Evolutionary conservation across 2,888 invertebrate genomes (phyloP).

Genomic region (Prostheceraeus crozeri): DNA sequence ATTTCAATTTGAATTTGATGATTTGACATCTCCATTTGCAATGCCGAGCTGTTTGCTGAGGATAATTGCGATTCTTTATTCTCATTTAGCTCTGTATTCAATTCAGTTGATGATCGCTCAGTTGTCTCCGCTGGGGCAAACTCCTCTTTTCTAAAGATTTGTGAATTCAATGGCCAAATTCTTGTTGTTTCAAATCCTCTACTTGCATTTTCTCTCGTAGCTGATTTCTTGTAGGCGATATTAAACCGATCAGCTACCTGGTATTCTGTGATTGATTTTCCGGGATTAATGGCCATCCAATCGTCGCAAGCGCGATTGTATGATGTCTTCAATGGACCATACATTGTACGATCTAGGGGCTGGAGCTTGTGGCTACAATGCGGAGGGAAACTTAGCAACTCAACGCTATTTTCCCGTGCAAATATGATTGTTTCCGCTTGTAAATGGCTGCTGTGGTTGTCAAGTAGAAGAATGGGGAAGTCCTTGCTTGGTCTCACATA

Average conservation of each 20-base stretch:
- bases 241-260: constrained; percentile 35
- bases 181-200: constrained; percentile 3
- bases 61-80: no score
- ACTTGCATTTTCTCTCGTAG: background rate
- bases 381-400: constrained; percentile 16
- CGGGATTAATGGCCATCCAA: constrained; percentile 47
- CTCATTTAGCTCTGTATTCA: no score
- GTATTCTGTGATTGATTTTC: constrained; percentile 48
- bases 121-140: constrained; percentile 29
- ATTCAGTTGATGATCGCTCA: no score
- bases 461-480: constrained; percentile 5
- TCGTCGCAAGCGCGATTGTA: constrained; percentile 47
- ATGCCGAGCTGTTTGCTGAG: no score
- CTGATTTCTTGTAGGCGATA: constrained; percentile 25
- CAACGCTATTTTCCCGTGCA: background rate
- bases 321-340: constrained; percentile 44
- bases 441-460: constrained; percentile 6
- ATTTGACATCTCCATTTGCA: no score
- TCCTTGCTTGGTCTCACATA: no score
- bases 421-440: background rate
- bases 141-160: constrained; percentile 29
- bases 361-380: constrained; percentile 18
- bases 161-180: constrained; percentile 26
- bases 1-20: no score
- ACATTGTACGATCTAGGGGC: constrained; percentile 4